These are phyloP conservation scores for Hyla sarda DNA, from an alignment of 2,113 vertebrate species.

Conservation along the genomic window DNA sequence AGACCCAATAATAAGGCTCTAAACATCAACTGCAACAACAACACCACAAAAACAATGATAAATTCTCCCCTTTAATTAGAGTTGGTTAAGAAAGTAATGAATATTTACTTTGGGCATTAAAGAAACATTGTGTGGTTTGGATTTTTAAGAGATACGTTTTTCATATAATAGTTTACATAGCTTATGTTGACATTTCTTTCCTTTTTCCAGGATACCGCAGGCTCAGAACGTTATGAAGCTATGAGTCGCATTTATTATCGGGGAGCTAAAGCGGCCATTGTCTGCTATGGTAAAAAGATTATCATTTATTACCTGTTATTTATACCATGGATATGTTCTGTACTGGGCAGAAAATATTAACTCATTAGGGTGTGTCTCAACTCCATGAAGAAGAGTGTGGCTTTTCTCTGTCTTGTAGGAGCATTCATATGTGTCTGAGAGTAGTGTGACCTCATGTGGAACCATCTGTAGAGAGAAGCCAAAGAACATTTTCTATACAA, in stretches of 20 bases:
- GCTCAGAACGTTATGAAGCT: conserved; percentile 95
- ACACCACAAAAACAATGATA: no score
- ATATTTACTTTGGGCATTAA: no score
- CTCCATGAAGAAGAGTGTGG: background rate
- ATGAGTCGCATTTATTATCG: conserved; percentile 99
- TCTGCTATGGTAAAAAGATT: conserved; percentile 87
- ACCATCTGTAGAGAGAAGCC: background rate
- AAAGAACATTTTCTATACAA: background rate
- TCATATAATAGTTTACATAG: background rate
- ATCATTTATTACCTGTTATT: background rate
- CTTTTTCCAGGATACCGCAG: conserved; percentile 87
- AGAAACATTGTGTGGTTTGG: no score
- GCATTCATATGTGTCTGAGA: background rate
- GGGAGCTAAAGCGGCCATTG: conserved; percentile 90
- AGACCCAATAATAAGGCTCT: no score
- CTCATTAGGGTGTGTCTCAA: background rate
- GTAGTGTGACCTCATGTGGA: background rate
- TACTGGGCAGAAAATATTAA: background rate
- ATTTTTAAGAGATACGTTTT: no score
- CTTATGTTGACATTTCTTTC: background rate
- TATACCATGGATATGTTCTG: background rate
- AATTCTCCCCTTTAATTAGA: no score
- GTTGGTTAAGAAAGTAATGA: no score
- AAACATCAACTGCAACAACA: no score
- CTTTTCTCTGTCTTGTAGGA: background rate